Evolutionary conservation across 2,113 vertebrate species (phyloP).

Genomic region (Chitala chitala): DNA sequence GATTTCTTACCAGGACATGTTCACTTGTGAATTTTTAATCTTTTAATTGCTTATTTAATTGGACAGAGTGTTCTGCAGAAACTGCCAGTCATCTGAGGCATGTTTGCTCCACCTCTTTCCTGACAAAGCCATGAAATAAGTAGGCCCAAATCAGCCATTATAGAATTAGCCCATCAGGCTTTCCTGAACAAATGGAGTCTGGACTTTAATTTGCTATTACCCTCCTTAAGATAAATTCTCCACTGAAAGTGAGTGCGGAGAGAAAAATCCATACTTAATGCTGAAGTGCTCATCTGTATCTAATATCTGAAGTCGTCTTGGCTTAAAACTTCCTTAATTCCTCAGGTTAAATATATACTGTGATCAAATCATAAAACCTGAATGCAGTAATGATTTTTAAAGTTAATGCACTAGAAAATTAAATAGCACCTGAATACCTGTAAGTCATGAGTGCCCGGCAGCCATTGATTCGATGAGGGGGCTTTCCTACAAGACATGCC

Average conservation of each 20-base stretch:
- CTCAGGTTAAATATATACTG: constrained; percentile 72
- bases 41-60: constrained; percentile 48
- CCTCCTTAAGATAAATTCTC: constrained; percentile 76
- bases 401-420: constrained; percentile 78
- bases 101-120: constrained; percentile 68
- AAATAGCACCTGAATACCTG: constrained; percentile 72
- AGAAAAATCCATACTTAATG: constrained; percentile 78
- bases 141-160: constrained; percentile 68
- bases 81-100: constrained; percentile 49
- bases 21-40: no score
- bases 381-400: constrained; percentile 73
- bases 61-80: constrained; percentile 48
- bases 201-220: constrained; percentile 78
- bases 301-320: constrained; percentile 72
- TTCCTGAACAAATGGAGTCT: constrained; percentile 74
- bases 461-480: constrained; percentile 69
- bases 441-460: constrained; percentile 70
- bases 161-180: constrained; percentile 76
- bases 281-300: constrained; percentile 76
- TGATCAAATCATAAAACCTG: constrained; percentile 71
- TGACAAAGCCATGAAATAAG: constrained; percentile 68
- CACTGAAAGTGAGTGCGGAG: constrained; percentile 69
- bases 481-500: constrained; percentile 72
- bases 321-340: constrained; percentile 74
- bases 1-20: no score